Evolutionary conservation across 2,888 invertebrate species (phyloP), one percentile per base, ranked within the genome.

Genomic region (Opisthograptis luteolata): DNA sequence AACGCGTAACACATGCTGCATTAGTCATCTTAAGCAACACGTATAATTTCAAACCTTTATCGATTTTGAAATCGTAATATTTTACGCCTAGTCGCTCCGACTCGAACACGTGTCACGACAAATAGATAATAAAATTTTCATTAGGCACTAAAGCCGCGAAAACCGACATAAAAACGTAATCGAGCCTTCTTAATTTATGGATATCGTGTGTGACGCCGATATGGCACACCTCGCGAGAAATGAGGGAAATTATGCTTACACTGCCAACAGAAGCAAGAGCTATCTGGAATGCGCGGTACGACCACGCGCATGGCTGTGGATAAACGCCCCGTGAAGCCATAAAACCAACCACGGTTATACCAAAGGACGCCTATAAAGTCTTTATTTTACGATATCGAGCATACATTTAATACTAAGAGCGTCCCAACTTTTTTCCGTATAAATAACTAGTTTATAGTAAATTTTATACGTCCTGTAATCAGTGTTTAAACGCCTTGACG

Each of bases 331-430:
- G 87, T 88, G 77, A 87, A 87, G 79, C 80, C 81, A 82, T 89
- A 89, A 89, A 85, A 79, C 81, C 73, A 78, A 78, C 85, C 87
- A 82, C 83, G 79, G 84, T 87, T 84, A 87, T 82, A 83, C 81
- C 81, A 85, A 87, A 87, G 88, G 89, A 87, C 81, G 81, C 76
- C 88, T 83, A 89, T 90, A 89, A 90, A 89, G 88, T 87, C 85
- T 86, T 84, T 84, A 87, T 89, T 89, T 90, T 89, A 90, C 84
- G 84, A 83, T 86, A 74, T 74, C 79, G 65, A 78, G 79, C 82
- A 86, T 83, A 87, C 87, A 87, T 88, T 88, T 87, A 89, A 87
- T 87, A 87, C 84, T 77, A 75, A 84, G 81, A 81, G 79, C 76
- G 77, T 80, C 79, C 78, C 73, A 78, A 76, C 80, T 86, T 84